Base-by-base conservation (phyloP, 2,113 vertebrate species). In the Pungitius pungitius region DNA sequence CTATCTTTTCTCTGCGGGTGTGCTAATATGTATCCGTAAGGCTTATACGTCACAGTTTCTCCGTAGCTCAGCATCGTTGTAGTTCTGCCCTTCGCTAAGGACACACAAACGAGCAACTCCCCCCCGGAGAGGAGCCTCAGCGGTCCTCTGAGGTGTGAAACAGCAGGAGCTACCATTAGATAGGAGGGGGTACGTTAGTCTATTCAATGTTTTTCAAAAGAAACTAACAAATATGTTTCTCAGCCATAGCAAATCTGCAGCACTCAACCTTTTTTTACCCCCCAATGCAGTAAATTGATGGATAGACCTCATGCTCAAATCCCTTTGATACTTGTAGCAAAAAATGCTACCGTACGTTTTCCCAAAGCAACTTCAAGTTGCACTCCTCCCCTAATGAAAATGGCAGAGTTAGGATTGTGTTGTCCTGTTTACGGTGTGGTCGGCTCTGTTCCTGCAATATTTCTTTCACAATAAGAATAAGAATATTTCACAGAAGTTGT, bases 41-140 rank as follows among this genome's bases (percentile, higher is more conserved):
- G 75, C 68, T 84, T 78, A 75, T 60, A 27, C 56, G 9, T 70
- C 69, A 24, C 74, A 70, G 39, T 83, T 86, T 84, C 78, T 84
- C 81, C 78, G 62, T 71, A 76, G 82, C 85, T 90, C 87, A 79
- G 90, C 85, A 87, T 72, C 77, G 49, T 22, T 37, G 67, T 8
- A 58, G 62, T 45, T 66, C 84, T 87, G 89, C 79, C 89, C 85
- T 91, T 73, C 57, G 74, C 81, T 74, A 54, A 90, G 89, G 88
- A 86, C 85, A 62, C 81, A 62, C 69, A 81, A 75, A 78, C 4
- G 8, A 85, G 59, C 79, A 47, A 11, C 75, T 71, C 55, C 71
- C 86, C n/a, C 66, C 74, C 62, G 15, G 83, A 78, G 77, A 73
- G 74, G 73, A 54, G 83, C 63, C 77, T 86, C 80, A 75, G 85